phyloP scores from a whole-genome alignment of 2,113 vertebrate genomes.

The Heliornis fulica region DNA sequence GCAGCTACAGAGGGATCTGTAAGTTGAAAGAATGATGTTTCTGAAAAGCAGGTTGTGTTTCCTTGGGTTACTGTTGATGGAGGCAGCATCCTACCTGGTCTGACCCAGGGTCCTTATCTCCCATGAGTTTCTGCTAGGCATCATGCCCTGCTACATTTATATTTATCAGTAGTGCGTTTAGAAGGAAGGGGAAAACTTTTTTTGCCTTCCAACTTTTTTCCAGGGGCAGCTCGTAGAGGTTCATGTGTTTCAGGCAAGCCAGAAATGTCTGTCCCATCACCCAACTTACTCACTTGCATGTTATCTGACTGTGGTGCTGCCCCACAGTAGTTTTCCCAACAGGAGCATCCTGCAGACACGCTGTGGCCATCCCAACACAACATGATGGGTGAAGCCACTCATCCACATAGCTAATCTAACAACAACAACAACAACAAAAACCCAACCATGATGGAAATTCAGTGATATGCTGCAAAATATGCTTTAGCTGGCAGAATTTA shows the following conservation, averaged over 20 bases:
- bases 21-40: not conserved
- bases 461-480: not conserved
- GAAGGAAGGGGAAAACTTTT: not conserved
- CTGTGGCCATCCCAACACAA: not conserved
- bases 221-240: not conserved
- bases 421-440: not conserved
- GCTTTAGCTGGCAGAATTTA: not conserved
- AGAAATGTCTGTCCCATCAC: not conserved
- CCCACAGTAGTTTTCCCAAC: not conserved
- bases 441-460: not conserved
- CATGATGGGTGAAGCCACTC: not conserved
- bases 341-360: rapidly evolving
- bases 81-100: not conserved
- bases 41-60: not conserved
- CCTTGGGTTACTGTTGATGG: not conserved
- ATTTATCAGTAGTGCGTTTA: not conserved
- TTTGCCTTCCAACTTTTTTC: not conserved
- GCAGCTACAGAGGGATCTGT: not conserved
- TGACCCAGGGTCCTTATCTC: not conserved
- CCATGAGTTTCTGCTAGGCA: not conserved
- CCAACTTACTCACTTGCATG: rapidly evolving
- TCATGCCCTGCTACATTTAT: not conserved
- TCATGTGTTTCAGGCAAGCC: not conserved
- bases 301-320: not conserved
- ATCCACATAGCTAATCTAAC: not conserved